Conservation (phyloP, 2,888 invertebrate species). For the Hydrotaea cyrtoneurina region DNA sequence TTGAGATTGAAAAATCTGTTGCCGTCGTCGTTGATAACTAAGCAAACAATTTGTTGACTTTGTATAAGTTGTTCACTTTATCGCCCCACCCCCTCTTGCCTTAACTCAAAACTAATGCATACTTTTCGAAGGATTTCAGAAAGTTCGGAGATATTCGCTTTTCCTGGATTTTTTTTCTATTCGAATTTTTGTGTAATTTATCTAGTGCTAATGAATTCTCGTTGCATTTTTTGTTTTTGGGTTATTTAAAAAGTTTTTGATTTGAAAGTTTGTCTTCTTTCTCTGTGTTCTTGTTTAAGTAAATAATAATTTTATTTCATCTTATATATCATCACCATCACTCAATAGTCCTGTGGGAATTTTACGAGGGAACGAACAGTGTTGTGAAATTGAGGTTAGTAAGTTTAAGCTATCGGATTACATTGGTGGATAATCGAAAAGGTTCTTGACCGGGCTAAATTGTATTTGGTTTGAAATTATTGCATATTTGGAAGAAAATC, state of each 20-base stretch:
- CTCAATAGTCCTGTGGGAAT: conserved; percentile 47
- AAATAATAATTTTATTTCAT: conserved; percentile 65
- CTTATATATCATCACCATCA: conserved; percentile 57
- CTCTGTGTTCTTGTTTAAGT: conserved; percentile 42
- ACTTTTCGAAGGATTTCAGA: not conserved
- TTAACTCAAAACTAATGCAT: not conserved
- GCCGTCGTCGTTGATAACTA: not conserved
- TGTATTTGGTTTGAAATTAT: too few species aligned
- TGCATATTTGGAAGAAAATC: too few species aligned
- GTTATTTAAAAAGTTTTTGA: conserved; percentile 60
- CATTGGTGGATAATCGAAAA: too few species aligned
- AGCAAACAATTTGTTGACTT: not conserved
- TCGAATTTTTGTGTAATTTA: conserved; percentile 8
- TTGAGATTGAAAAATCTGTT: conserved; percentile 24
- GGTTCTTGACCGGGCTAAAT: too few species aligned
- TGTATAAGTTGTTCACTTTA: not conserved
- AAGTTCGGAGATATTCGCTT: not conserved
- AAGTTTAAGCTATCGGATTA: too few species aligned
- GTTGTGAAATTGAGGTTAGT: not conserved
- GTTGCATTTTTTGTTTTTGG: conserved; percentile 49
- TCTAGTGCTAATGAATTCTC: conserved; percentile 28
- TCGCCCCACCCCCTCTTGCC: not conserved
- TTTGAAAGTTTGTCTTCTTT: conserved; percentile 54
- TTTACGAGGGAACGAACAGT: not conserved
- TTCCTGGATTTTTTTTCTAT: not conserved